Base-by-base conservation (phyloP, 2,797 vertebrate genomes). In the Esox lucius region DNA sequence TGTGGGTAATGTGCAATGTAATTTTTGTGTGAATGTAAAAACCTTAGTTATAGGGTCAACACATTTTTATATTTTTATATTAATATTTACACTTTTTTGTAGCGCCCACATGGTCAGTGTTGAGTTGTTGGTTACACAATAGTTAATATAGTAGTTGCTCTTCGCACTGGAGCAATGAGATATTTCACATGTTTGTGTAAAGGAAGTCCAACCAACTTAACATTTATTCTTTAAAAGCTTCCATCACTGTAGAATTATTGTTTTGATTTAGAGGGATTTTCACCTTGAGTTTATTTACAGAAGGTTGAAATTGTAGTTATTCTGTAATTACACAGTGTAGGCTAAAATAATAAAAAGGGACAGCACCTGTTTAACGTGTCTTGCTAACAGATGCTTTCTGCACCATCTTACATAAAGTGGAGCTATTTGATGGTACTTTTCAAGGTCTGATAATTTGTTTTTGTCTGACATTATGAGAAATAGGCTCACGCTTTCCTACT, bases 221-320 rank as follows among this genome's bases (percentile, higher is more conserved):
- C n/a, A 53, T 59, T 17, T 46, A 46, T 46, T 46, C 42, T 46
- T 24, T 51, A 51, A 51, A 51, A 51, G 1, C 19, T 56, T n/a
- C n/a, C 53, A 56, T 9, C 53, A 56, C 19, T 56, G 53, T 56
- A 56, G 53, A 7, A 56, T 56, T n/a, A 56, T 56, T 56, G 53
- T n/a, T 22, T 53, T 3, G 42, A 46, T 12, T 72, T 72, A 76
- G 70, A 80, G 67, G 49, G 80, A 56, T 24, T 24, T 22, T 61
- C 22, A 24, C 22, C 56, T 61, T 61, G 56, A 61, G 56, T 61
- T 61, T 24, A 61, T 13, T 61, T 61, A 24, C 56, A 24, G 22
- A 61, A 13, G n/a, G 22, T 61, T 61, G 9, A 61, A 11, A 61
- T 61, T 7, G 11, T 26, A 61, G 22, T 61, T 22, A 24, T 61